phyloP scores from a whole-genome alignment of 2,888 invertebrate species.

The Tanypteryx hageni region DNA sequence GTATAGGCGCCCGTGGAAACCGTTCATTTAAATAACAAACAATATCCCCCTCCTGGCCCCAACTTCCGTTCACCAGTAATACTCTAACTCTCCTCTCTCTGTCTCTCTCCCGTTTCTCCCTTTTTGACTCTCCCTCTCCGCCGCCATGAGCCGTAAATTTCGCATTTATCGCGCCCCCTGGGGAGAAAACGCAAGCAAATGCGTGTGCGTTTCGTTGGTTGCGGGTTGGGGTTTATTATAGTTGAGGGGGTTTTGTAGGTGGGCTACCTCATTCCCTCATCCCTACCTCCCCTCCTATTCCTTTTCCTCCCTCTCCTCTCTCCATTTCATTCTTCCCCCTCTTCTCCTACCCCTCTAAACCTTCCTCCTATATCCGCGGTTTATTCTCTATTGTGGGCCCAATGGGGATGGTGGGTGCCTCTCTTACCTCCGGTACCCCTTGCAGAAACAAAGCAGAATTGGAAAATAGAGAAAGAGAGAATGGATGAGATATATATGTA shows the following conservation, averaged over 20 bases:
- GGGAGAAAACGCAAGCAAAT: slow-evolving; percentile 14
- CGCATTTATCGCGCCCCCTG: background rate
- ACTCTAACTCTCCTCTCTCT: background rate
- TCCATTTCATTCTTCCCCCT: background rate
- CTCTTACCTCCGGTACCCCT: background rate
- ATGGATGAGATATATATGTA: background rate
- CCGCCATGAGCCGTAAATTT: slow-evolving; percentile 34
- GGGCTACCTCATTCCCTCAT: background rate
- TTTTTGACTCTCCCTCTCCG: background rate
- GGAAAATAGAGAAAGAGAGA: background rate
- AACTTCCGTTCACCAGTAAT: slow-evolving; percentile 11
- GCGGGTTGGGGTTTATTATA: background rate
- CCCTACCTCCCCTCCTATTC: background rate
- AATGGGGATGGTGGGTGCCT: background rate
- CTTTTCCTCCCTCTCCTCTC: background rate
- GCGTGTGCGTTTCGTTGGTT: background rate
- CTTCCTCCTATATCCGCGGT: background rate
- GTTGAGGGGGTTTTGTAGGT: background rate
- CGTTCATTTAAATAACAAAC: slow-evolving; percentile 40
- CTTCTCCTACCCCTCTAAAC: background rate
- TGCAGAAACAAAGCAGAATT: slow-evolving; percentile 30
- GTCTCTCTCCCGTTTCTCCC: background rate
- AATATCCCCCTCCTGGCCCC: background rate
- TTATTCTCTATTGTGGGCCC: background rate
- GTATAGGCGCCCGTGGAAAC: background rate